Evolutionary conservation across 2,113 vertebrate species (phyloP), one percentile per base, ranked within the genome.

Genomic region (Labeo catla): DNA sequence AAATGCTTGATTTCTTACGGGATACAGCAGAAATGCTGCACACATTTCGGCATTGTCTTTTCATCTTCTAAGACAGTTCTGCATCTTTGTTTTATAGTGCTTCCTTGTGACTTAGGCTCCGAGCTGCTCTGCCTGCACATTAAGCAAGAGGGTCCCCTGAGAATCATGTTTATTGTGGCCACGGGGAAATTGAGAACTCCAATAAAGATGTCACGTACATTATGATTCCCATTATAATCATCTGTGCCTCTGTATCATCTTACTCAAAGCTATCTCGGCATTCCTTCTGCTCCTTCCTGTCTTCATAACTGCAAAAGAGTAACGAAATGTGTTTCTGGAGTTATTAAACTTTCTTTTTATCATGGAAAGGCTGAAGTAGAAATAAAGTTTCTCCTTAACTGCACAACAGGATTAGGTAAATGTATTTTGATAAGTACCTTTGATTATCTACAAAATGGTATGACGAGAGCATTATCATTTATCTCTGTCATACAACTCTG

Each of bases 151-250:
- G 23, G 52, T 19, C 65, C 49, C 43, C 16, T 54, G 74, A 45
- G 74, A 88, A 80, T 74, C 23, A 11, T 43, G 43, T 84, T 84
- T 81, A 86, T 68, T 49, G 49, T 81, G 59, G 39, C 66, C 39
- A 36, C 39, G 16, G 36, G 47, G 73, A 65, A 86, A 74, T 19
- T 39, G 66, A n/a, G 36, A 66, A 45, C 15, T 77, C 47, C 80
- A 66, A 83, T 76, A 83, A 76, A 83, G 50, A 81, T 86, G 66
- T 50, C 72, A 79, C 11, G 11, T 45, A 57, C 50, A 36, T 65
- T 84, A n/a, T 57, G 57, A 84, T 68, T 39, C 59, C 49, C 39
- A 84, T 80, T 74, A 80, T 54, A 63, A 54, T 74, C 57, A 88
- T 88, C 73, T 57, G 1, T 23, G 15, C 6, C 28, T 57, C 84